phyloP scores from a whole-genome alignment of 2,797 vertebrate species.

The Merluccius polli region DNA sequence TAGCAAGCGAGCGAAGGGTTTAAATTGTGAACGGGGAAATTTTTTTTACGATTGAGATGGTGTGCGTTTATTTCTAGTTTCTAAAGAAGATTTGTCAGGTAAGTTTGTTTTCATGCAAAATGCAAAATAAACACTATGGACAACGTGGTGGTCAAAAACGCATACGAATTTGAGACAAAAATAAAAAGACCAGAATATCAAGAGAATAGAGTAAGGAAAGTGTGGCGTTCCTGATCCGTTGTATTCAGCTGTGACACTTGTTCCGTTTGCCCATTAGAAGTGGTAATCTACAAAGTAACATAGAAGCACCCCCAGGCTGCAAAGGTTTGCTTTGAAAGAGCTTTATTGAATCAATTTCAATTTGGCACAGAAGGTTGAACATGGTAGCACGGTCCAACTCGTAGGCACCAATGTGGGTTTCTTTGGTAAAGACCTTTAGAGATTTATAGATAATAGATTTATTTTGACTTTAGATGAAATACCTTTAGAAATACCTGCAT shows the following conservation, averaged over 20 bases:
- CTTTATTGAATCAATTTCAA: constrained; percentile 70
- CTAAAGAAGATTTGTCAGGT: background rate
- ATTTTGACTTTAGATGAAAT: constrained; percentile 27
- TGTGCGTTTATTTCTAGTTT: background rate
- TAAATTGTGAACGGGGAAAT: background rate
- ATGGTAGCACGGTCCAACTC: constrained; percentile 58
- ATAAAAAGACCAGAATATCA: background rate
- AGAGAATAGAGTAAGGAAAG: background rate
- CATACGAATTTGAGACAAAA: background rate
- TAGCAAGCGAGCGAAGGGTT: background rate
- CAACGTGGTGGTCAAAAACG: background rate
- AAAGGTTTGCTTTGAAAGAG: constrained; percentile 57
- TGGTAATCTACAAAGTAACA: constrained; percentile 12
- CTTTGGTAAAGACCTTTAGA: constrained; percentile 60
- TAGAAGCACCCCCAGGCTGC: constrained; percentile 62
- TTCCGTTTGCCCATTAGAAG: constrained; percentile 4
- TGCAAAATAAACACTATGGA: background rate
- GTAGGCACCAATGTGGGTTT: constrained; percentile 67
- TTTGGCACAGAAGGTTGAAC: constrained; percentile 62
- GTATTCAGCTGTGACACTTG: constrained; percentile 8
- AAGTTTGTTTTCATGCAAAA: background rate
- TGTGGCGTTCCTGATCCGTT: background rate
- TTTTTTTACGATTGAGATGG: background rate
- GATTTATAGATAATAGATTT: background rate
- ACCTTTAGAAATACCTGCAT: constrained; percentile 55